Conservation (phyloP, 2,113 vertebrate genomes). For the Oryzias woworae region DNA sequence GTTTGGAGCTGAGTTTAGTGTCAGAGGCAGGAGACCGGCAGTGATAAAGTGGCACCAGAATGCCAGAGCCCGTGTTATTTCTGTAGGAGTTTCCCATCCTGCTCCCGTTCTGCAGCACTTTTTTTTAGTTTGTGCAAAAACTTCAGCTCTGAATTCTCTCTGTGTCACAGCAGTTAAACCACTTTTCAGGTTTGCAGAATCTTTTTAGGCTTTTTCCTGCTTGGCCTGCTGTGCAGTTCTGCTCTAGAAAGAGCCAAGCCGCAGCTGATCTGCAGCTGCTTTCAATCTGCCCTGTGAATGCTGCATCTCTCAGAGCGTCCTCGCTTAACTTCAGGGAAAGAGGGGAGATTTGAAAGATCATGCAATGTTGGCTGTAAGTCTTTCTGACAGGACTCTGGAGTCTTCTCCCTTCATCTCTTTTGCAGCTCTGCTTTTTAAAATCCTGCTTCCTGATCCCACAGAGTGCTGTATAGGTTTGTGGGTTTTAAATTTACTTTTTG, state of each 20-base stretch:
- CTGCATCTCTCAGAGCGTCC: constrained; percentile 62
- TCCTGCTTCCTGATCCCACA: neutral
- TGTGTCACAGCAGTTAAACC: constrained; percentile 34
- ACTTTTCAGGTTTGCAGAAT: constrained; percentile 24
- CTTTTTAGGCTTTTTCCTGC: neutral
- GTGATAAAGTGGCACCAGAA: constrained; percentile 67
- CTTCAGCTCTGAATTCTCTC: constrained; percentile 12
- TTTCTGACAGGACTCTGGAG: neutral
- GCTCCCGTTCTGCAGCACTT: constrained; percentile 7
- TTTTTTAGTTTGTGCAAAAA: constrained; percentile 4
- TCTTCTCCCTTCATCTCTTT: neutral
- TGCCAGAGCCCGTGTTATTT: constrained; percentile 54
- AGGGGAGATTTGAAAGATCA: constrained; percentile 33
- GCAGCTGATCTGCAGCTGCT: constrained; percentile 59
- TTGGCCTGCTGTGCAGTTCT: constrained; percentile 18
- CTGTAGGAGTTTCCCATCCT: constrained; percentile 20
- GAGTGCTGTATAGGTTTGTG: too few species aligned
- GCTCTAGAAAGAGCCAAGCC: constrained; percentile 32
- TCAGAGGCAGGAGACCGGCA: constrained; percentile 57
- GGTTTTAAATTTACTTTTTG: too few species aligned
- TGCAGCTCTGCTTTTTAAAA: constrained; percentile 12
- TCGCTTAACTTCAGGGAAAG: constrained; percentile 57
- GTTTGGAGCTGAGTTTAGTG: constrained; percentile 50
- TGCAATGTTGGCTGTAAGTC: constrained; percentile 29
- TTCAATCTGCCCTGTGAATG: constrained; percentile 58